phyloP scores from a whole-genome alignment of 2,113 vertebrate species.

The Pagrus major region DNA sequence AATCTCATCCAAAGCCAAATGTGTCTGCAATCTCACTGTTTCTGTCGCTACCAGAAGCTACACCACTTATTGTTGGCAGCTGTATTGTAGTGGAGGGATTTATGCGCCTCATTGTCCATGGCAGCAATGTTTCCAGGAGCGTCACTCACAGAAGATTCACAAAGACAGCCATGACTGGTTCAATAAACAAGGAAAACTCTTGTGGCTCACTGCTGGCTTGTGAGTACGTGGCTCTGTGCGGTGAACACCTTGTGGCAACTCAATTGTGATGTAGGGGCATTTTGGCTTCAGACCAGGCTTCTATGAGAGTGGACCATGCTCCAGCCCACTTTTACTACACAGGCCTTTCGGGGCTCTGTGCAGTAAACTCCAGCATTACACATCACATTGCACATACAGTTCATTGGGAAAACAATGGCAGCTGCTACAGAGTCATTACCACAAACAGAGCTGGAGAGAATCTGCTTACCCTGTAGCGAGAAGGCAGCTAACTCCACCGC shows the following conservation, averaged over 20 bases:
- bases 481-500: constrained; percentile 94
- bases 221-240: neutral
- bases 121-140: neutral
- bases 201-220: neutral
- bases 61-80: neutral
- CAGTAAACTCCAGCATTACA: neutral
- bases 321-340: neutral
- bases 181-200: neutral
- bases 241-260: neutral
- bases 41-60: neutral
- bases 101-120: constrained; percentile 8
- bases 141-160: neutral
- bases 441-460: neutral
- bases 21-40: neutral
- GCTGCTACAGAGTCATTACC: neutral
- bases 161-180: neutral
- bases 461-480: constrained; percentile 92
- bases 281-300: neutral
- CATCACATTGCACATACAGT: neutral
- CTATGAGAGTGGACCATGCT: neutral
- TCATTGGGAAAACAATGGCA: neutral
- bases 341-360: neutral
- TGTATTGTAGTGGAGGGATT: neutral
- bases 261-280: neutral
- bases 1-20: neutral